These are phyloP conservation scores for Mythimna ferrago DNA, from an alignment of 2,888 invertebrate genomes.

Conservation along the genomic window DNA sequence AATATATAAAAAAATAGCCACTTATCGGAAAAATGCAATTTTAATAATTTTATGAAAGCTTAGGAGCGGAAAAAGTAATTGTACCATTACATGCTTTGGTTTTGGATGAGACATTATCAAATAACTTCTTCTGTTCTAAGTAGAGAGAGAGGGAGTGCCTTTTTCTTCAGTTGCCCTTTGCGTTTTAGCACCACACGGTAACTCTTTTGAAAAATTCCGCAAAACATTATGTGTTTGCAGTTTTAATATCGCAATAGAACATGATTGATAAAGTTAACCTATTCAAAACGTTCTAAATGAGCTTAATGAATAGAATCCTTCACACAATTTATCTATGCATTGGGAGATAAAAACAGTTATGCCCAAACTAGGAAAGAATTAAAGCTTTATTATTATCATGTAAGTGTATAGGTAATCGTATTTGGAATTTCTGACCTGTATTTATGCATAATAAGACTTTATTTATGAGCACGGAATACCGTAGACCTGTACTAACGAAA, in stretches of 20 bases:
- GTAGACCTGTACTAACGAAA: no score
- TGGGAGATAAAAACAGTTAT: conserved; percentile 21
- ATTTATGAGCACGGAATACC: neutral
- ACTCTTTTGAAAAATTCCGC: no score
- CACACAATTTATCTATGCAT: conserved; percentile 31
- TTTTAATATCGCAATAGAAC: conserved; percentile 4
- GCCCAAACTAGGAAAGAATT: conserved; percentile 40
- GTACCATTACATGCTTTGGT: no score
- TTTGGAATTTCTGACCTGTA: conserved; percentile 22
- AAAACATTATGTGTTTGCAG: neutral
- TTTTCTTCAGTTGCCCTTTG: no score
- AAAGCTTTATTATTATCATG: conserved; percentile 20
- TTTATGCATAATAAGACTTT: neutral
- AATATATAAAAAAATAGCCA: no score
- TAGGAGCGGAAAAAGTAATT: neutral
- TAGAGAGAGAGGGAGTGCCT: no score
- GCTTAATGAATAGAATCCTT: conserved; percentile 26
- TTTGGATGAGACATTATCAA: no score
- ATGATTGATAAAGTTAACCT: conserved; percentile 31
- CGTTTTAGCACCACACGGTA: no score
- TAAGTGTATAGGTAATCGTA: conserved; percentile 10
- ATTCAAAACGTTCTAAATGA: conserved; percentile 26
- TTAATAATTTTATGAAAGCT: neutral
- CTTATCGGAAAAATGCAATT: neutral
- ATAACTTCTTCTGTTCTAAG: no score